phyloP scores from a whole-genome alignment of 1,140 invertebrate genomes.

The Cydia amplana region DNA sequence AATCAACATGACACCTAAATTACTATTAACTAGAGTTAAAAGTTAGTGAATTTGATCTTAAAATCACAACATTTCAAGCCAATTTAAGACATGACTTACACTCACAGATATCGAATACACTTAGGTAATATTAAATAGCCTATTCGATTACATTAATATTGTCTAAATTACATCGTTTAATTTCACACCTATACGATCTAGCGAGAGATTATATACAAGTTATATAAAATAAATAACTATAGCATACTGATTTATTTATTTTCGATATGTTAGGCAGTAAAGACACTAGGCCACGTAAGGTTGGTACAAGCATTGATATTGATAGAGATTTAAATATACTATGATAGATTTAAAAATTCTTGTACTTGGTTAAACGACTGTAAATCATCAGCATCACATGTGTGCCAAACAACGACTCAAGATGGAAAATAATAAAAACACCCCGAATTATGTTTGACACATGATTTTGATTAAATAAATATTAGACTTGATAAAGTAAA shows the following conservation, averaged over 20 bases:
- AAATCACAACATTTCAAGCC: conserved; percentile 23
- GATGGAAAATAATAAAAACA: not conserved
- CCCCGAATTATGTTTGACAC: not conserved
- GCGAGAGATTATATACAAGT: conserved; percentile 58
- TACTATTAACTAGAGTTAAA: conserved; percentile 12
- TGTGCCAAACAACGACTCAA: conserved; percentile 35
- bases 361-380: not conserved
- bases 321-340: conserved; percentile 17
- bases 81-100: conserved; percentile 28
- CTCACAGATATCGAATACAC: conserved; percentile 16
- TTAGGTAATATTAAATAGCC: conserved; percentile 40
- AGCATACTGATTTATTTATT: conserved; percentile 58
- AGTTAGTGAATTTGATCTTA: conserved; percentile 25
- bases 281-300: conserved; percentile 59
- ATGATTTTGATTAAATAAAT: conserved; percentile 31
- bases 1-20: conserved; percentile 28
- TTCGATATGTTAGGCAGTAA: conserved; percentile 72
- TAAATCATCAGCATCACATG: not conserved
- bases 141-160: conserved; percentile 60
- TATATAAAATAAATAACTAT: conserved; percentile 58
- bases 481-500: conserved; percentile 31
- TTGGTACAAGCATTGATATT: conserved; percentile 34
- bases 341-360: conserved; percentile 20
- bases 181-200: conserved; percentile 50
- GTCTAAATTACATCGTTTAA: conserved; percentile 63